Conservation (phyloP, 2,888 invertebrate species). For the Plagodis dolabraria region DNA sequence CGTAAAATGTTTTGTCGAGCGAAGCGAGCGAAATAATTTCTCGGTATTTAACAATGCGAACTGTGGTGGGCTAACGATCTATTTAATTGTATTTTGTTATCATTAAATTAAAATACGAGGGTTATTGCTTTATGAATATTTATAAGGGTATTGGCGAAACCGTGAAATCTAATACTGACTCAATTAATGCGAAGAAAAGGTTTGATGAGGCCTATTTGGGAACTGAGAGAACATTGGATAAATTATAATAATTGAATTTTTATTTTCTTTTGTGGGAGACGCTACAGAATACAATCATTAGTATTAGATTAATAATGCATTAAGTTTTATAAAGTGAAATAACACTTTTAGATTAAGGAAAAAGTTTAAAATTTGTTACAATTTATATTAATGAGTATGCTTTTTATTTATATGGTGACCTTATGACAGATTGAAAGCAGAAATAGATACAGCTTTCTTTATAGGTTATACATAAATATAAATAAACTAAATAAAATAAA, state of each 20-base stretch:
- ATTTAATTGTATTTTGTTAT: conserved; percentile 25
- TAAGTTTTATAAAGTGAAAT: too few species aligned
- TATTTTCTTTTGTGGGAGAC: too few species aligned
- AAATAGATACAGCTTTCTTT: too few species aligned
- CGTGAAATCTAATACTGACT: conserved; percentile 26
- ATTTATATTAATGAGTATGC: too few species aligned
- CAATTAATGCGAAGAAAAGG: conserved; percentile 19
- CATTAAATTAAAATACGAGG: conserved; percentile 26
- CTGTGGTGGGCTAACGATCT: conserved; percentile 24
- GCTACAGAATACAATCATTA: too few species aligned
- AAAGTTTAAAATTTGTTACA: too few species aligned
- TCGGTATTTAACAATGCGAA: conserved; percentile 22
- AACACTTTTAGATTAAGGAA: too few species aligned
- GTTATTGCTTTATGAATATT: conserved; percentile 30
- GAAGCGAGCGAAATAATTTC: conserved; percentile 14
- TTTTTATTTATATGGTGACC: too few species aligned
- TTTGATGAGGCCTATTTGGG: conserved; percentile 9
- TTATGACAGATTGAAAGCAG: too few species aligned
- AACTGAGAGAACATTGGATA: conserved; percentile 1
- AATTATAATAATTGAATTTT: background rate
- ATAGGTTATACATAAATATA: too few species aligned
- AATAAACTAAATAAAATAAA: too few species aligned
- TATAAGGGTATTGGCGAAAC: conserved; percentile 16
- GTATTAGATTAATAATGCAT: too few species aligned
- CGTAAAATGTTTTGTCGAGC: conserved; percentile 12